Percentiles rank a stretch among this genome's conserved stretches.
Conservation (phyloP, 2,113 vertebrate species). For the Nestor notabilis region DNA sequence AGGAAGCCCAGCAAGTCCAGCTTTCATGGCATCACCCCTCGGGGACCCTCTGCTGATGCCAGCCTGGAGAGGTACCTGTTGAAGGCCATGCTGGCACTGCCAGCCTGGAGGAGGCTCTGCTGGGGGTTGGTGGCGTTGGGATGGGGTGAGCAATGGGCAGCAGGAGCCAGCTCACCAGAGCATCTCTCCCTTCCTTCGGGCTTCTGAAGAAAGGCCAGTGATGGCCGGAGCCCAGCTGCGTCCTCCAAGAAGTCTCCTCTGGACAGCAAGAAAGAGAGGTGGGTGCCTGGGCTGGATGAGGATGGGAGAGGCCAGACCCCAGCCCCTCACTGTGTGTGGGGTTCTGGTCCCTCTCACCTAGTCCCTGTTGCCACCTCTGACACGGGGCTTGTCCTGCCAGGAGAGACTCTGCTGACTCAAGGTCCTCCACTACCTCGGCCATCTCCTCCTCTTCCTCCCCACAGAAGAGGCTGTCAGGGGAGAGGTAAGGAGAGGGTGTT, state of each 20-base stretch:
- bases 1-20: conserved; percentile 20
- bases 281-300: not conserved
- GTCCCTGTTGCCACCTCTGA: fast-evolving
- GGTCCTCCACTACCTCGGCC: conserved; percentile 41
- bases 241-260: not conserved
- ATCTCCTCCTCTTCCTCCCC: conserved; percentile 60
- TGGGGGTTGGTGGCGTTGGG: not conserved
- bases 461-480: conserved; percentile 79
- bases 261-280: conserved; percentile 56
- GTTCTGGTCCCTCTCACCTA: not conserved
- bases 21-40: not conserved
- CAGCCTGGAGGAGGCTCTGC: not conserved
- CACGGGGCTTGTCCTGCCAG: conserved; percentile 50
- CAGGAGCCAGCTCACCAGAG: not conserved
- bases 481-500: conserved; percentile 74
- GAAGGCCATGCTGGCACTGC: not conserved
- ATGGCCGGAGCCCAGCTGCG: fast-evolving
- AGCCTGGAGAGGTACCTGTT: conserved; percentile 73
- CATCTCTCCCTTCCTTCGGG: not conserved
- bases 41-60: conserved; percentile 38
- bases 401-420: conserved; percentile 82
- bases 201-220: not conserved
- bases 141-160: not conserved
- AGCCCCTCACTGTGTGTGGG: fast-evolving
- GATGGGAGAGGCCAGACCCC: not conserved